Percentiles rank a stretch among this genome's conserved stretches.
Conservation (phyloP, 64 coral and sea anemone genomes). For the Dendronephthya gigantea region DNA sequence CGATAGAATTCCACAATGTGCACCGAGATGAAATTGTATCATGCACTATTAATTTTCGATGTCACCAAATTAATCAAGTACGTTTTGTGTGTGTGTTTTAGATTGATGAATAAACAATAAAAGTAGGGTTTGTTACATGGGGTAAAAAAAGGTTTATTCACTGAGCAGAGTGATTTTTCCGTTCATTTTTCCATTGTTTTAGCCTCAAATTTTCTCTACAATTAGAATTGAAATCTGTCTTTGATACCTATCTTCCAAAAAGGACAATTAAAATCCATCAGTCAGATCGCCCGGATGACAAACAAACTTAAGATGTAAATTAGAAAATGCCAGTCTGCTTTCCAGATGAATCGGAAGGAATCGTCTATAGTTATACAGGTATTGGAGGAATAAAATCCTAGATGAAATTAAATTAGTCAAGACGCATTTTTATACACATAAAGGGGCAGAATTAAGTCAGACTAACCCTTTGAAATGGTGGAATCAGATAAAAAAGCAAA, state of each 20-base stretch:
- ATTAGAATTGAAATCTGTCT: no score
- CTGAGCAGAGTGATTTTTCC: no score
- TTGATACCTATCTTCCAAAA: constrained; percentile 26
- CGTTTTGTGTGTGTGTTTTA: no score
- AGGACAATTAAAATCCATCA: constrained; percentile 13
- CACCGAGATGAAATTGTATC: no score
- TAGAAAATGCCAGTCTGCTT: constrained; percentile 25
- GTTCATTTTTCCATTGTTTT: no score
- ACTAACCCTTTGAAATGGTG: constrained; percentile 19
- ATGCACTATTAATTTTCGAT: no score
- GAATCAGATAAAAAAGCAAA: background rate
- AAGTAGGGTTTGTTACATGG: no score
- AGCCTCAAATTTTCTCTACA: no score
- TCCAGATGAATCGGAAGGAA: background rate
- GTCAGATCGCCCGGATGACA: constrained; percentile 32
- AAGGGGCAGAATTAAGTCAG: background rate
- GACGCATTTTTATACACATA: background rate
- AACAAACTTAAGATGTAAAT: constrained; percentile 34
- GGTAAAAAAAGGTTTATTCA: no score
- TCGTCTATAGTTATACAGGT: background rate
- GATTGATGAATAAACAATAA: no score
- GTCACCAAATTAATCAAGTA: no score
- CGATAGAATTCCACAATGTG: no score
- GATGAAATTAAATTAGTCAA: constrained; percentile 26
- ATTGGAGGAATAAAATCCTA: constrained; percentile 23